These are phyloP conservation scores for Megaptera novaeangliae DNA, from an alignment of 2,113 vertebrate species.

Conservation along the genomic window DNA sequence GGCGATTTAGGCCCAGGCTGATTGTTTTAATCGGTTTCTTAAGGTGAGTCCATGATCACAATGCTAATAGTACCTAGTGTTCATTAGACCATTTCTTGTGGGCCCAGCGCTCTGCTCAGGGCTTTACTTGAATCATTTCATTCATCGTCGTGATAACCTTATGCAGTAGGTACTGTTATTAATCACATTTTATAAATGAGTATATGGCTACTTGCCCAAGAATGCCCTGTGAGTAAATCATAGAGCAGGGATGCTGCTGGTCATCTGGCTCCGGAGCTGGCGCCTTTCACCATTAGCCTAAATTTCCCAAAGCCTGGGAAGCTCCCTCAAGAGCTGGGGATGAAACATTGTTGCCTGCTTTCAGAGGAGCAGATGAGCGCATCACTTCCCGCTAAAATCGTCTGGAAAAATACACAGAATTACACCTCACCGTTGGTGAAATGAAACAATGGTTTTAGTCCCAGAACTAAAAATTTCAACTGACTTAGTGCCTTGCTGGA, in stretches of 20 bases:
- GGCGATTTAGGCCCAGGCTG: neutral
- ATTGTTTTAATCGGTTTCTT: slow-evolving; percentile 9
- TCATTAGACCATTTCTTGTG: neutral
- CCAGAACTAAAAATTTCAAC: neutral
- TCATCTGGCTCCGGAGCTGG: neutral
- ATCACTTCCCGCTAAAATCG: neutral
- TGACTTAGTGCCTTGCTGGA: neutral
- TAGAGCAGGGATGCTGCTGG: neutral
- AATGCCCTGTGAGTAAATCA: neutral
- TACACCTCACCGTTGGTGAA: neutral
- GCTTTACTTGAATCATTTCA: neutral
- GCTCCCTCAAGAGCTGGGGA: neutral
- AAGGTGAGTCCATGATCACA: neutral
- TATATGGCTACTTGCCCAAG: neutral
- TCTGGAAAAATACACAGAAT: neutral
- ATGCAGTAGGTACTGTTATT: neutral
- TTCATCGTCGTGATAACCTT: neutral
- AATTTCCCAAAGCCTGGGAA: neutral
- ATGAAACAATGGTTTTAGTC: neutral
- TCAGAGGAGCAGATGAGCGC: no score
- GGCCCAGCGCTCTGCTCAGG: neutral
- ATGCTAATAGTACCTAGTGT: neutral
- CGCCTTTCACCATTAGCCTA: neutral
- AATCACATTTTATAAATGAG: neutral
- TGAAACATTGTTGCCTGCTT: neutral